These are phyloP conservation scores for Nothocercus nigrocapillus DNA, from an alignment of 2,113 vertebrate species.

Conservation along the genomic window DNA sequence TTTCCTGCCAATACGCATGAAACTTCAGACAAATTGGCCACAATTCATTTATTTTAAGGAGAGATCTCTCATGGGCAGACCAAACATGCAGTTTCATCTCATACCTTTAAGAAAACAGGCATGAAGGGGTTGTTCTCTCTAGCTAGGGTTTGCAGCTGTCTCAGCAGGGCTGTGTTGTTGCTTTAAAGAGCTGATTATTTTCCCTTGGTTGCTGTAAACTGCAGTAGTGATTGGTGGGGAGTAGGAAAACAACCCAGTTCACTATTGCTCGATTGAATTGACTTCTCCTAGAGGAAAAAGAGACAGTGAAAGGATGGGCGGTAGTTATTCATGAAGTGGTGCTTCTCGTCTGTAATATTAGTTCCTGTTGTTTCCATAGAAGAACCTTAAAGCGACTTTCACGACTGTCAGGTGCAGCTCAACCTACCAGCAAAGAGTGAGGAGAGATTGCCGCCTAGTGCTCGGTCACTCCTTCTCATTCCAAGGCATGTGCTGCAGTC, in stretches of 20 bases:
- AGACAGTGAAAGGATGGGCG: neutral
- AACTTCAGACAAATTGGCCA: neutral
- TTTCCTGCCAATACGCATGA: rapidly evolving
- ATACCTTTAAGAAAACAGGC: neutral
- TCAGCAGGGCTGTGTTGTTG: neutral
- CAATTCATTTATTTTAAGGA: neutral
- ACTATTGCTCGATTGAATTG: neutral
- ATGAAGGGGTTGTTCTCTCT: neutral
- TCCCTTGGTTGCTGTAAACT: neutral
- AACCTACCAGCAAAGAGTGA: neutral
- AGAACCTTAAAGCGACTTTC: neutral
- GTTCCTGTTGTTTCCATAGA: neutral
- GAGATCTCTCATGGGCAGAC: neutral
- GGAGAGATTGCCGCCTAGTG: neutral
- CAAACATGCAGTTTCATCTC: neutral
- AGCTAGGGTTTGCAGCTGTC: neutral
- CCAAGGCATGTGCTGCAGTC: neutral
- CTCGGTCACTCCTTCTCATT: neutral
- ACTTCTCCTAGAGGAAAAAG: neutral
- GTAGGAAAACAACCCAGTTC: neutral
- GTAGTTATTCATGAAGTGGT: neutral
- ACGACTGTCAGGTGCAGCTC: neutral
- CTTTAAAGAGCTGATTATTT: neutral
- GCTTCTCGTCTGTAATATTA: neutral
- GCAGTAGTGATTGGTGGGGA: neutral